A percentile compares a stretch with the other conserved stretches of the same genome.
These are phyloP conservation scores for Myotis planiceps DNA, from an alignment of 2,797 vertebrate genomes.

Conservation along the genomic window DNA sequence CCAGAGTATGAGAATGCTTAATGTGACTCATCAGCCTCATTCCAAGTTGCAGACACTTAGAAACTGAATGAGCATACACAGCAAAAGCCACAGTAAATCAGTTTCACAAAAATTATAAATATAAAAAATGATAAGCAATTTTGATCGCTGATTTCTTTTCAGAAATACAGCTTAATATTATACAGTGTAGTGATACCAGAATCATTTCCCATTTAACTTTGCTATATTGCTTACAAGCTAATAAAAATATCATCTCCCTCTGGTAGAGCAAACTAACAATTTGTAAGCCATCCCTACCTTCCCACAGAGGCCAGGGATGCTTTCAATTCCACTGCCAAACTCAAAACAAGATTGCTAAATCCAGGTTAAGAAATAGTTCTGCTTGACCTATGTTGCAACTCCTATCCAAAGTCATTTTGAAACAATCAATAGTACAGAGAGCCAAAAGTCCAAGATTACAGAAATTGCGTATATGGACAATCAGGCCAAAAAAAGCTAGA, in stretches of 20 bases:
- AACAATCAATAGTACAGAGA: constrained; percentile 59
- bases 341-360: constrained; percentile 55
- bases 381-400: constrained; percentile 57
- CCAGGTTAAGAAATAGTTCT: constrained; percentile 65
- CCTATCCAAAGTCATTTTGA: constrained; percentile 64
- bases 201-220: constrained; percentile 39
- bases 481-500: constrained; percentile 49
- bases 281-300: neutral
- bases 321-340: constrained; percentile 48
- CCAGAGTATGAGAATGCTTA: constrained; percentile 46
- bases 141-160: constrained; percentile 14
- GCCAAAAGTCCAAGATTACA: constrained; percentile 54
- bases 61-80: constrained; percentile 50
- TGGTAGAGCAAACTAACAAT: constrained; percentile 14
- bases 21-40: constrained; percentile 49
- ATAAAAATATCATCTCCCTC: neutral
- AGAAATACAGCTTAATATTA: neutral
- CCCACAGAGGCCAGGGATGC: neutral
- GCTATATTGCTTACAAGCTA: neutral
- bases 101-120: constrained; percentile 56
- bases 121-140: constrained; percentile 51
- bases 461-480: constrained; percentile 58
- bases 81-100: constrained; percentile 36
- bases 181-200: neutral
- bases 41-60: constrained; percentile 60